Evolutionary conservation across 2,888 invertebrate species (phyloP).

Genomic region (Tolmerus cingulatus): DNA sequence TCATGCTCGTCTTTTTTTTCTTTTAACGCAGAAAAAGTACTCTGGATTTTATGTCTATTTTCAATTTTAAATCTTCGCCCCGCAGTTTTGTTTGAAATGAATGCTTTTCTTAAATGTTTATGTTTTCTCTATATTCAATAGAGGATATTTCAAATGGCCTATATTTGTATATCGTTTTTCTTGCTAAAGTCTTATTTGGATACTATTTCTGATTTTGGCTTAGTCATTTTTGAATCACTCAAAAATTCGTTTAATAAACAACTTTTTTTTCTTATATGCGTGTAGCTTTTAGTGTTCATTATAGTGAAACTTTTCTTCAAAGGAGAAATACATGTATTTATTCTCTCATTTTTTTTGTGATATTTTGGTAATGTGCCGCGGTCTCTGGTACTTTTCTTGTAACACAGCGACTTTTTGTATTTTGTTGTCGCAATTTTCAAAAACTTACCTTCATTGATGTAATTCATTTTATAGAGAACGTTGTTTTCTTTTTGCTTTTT

Average conservation of each 20-base stretch:
- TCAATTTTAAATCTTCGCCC: background rate
- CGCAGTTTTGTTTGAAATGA: background rate
- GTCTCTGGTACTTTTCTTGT: background rate
- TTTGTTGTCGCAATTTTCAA: background rate
- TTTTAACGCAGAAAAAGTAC: background rate
- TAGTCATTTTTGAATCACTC: background rate
- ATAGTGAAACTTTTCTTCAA: too few relatives aligned
- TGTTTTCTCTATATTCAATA: background rate
- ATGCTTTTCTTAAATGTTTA: background rate
- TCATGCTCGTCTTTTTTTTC: background rate
- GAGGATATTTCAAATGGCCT: background rate
- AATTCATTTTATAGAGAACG: background rate
- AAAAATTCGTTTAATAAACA: background rate
- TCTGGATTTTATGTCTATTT: background rate
- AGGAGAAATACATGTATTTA: background rate
- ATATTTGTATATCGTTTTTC: background rate
- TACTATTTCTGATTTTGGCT: background rate
- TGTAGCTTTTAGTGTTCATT: too few relatives aligned
- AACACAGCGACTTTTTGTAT: background rate
- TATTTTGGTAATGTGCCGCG: background rate
- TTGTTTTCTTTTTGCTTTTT: background rate
- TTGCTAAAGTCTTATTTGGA: background rate
- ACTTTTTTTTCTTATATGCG: too few relatives aligned
- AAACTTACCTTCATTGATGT: background rate
- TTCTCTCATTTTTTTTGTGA: too few relatives aligned